phyloP scores from a whole-genome alignment of 2,888 invertebrate genomes.

The Ichneumoninae sp. region DNA sequence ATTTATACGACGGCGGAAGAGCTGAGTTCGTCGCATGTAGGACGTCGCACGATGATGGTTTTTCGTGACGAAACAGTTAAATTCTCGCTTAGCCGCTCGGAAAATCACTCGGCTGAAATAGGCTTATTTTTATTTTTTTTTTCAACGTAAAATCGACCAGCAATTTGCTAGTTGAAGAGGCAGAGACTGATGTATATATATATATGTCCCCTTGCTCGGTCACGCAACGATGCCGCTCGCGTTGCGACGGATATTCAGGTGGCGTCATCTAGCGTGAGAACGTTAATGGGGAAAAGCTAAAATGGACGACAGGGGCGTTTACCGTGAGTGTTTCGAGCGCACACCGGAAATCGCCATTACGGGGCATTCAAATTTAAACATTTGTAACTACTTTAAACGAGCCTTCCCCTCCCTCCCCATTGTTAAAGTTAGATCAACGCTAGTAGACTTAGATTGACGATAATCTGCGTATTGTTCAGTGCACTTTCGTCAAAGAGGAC shows the following conservation, averaged over 20 bases:
- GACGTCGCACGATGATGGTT: background rate
- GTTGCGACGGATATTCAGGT: constrained; percentile 40
- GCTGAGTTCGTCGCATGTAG: background rate
- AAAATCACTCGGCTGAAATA: background rate
- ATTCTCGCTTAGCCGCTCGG: background rate
- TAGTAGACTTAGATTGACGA: constrained; percentile 52
- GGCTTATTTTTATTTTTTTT: background rate
- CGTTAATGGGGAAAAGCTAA: constrained; percentile 7
- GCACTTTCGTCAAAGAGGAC: constrained; percentile 32
- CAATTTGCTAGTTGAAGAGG: constrained; percentile 1
- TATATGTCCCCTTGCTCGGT: constrained; percentile 1
- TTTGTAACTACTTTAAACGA: constrained; percentile 54
- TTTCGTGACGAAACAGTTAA: background rate
- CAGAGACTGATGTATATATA: background rate
- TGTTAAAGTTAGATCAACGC: constrained; percentile 57
- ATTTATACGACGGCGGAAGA: background rate
- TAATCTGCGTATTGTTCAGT: constrained; percentile 59
- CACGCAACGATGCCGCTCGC: constrained; percentile 26
- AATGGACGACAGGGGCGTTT: constrained; percentile 42
- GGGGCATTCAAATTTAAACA: constrained; percentile 66
- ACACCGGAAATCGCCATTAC: constrained; percentile 65
- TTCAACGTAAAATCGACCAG: constrained; percentile 11
- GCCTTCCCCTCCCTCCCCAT: constrained; percentile 1
- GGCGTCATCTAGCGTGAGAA: constrained; percentile 61
- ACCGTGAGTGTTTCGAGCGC: constrained; percentile 37